Conservation (phyloP, 2,888 invertebrate genomes). For the Cosmia trapezina region DNA sequence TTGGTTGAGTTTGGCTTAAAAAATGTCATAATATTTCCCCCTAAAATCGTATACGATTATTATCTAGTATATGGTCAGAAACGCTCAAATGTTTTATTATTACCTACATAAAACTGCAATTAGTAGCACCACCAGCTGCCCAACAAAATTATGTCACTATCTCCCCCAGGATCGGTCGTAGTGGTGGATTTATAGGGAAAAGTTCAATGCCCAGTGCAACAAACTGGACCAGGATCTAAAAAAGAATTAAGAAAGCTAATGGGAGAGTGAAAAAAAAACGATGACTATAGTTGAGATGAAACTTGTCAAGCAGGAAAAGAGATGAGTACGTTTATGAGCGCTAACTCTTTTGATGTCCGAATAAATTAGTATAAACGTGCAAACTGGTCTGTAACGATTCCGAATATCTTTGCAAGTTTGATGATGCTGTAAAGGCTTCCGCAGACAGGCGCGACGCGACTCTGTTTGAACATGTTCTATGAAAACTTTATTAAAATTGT, state of each 20-base stretch:
- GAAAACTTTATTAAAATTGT: too few species aligned
- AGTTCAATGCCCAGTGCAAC: background rate
- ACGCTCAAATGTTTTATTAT: constrained; percentile 25
- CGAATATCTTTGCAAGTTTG: constrained; percentile 10
- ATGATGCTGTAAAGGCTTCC: constrained; percentile 3
- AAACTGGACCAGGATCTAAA: background rate
- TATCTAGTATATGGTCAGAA: constrained; percentile 6
- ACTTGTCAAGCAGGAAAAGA: constrained; percentile 36
- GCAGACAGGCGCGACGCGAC: too few species aligned
- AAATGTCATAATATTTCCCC: constrained; percentile 6
- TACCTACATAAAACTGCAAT: constrained; percentile 19
- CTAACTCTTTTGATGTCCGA: constrained; percentile 30
- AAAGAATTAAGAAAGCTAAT: background rate
- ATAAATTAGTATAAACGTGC: constrained; percentile 46
- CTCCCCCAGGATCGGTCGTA: constrained; percentile 44
- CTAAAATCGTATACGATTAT: constrained; percentile 16
- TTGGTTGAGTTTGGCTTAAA: constrained; percentile 7
- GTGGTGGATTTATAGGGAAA: background rate
- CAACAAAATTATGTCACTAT: constrained; percentile 40
- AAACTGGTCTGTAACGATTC: constrained; percentile 39
- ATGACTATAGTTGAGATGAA: background rate
- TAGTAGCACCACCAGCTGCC: constrained; percentile 35
- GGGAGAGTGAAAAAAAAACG: background rate
- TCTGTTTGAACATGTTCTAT: too few species aligned
- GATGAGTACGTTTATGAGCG: constrained; percentile 16